Evolutionary conservation across 2,113 vertebrate species (phyloP).

Genomic region (Sisor rabdophorus): DNA sequence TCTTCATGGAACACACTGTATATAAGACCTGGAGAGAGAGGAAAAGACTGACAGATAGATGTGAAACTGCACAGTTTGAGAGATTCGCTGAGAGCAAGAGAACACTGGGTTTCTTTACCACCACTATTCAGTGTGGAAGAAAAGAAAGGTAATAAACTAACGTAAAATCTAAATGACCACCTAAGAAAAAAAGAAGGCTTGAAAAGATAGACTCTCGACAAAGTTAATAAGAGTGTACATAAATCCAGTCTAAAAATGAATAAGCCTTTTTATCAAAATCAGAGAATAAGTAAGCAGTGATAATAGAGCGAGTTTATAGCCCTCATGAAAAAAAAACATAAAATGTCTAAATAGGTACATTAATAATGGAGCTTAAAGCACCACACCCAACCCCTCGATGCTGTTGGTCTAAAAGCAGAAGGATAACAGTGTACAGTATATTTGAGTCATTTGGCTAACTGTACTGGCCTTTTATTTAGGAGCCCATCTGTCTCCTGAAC

Average conservation of each 20-base stretch:
- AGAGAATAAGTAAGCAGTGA: not conserved
- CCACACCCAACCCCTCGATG: not conserved
- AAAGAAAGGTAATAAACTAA: constrained; percentile 8
- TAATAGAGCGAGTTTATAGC: not conserved
- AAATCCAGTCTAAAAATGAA: constrained; percentile 5
- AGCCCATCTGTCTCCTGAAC: not conserved
- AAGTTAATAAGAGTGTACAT: not conserved
- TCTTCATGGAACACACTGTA: constrained; percentile 23
- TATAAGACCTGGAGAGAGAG: constrained; percentile 1
- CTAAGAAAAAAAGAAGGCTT: not conserved
- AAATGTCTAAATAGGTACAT: not conserved
- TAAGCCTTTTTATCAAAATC: not conserved
- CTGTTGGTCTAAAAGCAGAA: not conserved
- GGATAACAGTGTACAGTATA: not conserved
- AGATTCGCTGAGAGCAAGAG: constrained; percentile 23
- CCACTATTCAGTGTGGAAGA: constrained; percentile 26
- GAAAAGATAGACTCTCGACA: constrained; percentile 2
- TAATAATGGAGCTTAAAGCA: not conserved
- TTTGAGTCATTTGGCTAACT: too few species aligned
- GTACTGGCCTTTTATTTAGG: too few species aligned
- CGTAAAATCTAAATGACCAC: constrained; percentile 11
- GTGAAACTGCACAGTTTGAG: constrained; percentile 24
- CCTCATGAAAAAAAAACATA: not conserved
- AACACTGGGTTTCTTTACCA: constrained; percentile 22
- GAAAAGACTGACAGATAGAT: constrained; percentile 8